A percentile compares a stretch with the other conserved stretches of the same genome.
Conservation (phyloP, 2,888 invertebrate genomes). For the Synergus japonicus region DNA sequence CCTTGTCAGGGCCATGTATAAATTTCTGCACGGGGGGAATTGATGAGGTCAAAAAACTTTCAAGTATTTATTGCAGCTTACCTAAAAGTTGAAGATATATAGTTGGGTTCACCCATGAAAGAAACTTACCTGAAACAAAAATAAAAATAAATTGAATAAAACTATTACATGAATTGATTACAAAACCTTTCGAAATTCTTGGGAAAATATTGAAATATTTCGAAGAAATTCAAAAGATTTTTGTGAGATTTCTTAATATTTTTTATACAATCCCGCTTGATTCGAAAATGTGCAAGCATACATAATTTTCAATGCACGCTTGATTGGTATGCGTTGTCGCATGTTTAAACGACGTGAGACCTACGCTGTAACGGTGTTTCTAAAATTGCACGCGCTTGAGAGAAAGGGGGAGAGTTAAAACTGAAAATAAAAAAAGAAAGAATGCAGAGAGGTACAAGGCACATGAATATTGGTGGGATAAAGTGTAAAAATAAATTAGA, state of each 20-base stretch:
- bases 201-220: background rate
- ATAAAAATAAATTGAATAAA: background rate
- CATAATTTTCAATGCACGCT: slow-evolving; percentile 14
- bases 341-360: slow-evolving; percentile 46
- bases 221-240: background rate
- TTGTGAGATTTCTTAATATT: background rate
- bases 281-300: background rate
- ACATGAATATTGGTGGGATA: slow-evolving; percentile 16
- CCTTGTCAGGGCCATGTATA: too few species aligned
- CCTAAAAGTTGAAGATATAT: background rate
- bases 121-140: slow-evolving; percentile 24
- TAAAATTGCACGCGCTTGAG: slow-evolving; percentile 54
- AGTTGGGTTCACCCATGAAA: background rate
- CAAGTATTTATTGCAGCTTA: background rate
- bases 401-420: slow-evolving; percentile 44
- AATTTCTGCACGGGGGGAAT: too few species aligned
- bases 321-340: slow-evolving; percentile 36
- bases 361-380: slow-evolving; percentile 56
- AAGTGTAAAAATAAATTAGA: slow-evolving; percentile 16
- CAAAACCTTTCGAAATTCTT: background rate
- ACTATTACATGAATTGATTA: background rate
- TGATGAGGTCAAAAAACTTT: too few species aligned
- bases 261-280: background rate
- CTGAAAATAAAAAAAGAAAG: slow-evolving; percentile 61
- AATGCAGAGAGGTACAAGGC: slow-evolving; percentile 15